These are phyloP conservation scores for Diacarnus erythraeanus DNA, from an alignment of 37 sponge, comb jelly and placozoan genomes.

Conservation along the genomic window DNA sequence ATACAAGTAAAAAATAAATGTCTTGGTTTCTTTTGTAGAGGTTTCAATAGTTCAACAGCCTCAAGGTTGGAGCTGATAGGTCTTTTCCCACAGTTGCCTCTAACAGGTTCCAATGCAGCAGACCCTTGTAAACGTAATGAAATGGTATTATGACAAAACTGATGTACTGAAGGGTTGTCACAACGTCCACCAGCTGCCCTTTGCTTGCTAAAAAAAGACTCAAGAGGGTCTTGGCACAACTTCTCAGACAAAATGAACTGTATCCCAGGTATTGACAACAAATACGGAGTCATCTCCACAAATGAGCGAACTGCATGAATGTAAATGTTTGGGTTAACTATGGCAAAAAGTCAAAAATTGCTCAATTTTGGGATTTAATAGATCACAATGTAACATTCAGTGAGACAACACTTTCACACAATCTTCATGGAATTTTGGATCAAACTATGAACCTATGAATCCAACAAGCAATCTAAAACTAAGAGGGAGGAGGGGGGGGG, in stretches of 20 bases:
- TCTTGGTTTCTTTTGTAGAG: slow-evolving; percentile 16
- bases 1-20: too few species aligned
- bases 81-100: slow-evolving; percentile 23
- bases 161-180: slow-evolving; percentile 36
- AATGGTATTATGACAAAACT: slow-evolving; percentile 32
- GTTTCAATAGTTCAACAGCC: neutral
- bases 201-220: slow-evolving; percentile 52
- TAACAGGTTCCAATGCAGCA: slow-evolving; percentile 30
- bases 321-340: neutral
- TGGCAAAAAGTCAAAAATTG: too few species aligned
- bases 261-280: slow-evolving; percentile 20
- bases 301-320: slow-evolving; percentile 24
- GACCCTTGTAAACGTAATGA: slow-evolving; percentile 36
- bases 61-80: neutral
- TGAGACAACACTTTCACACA: too few species aligned
- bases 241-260: slow-evolving; percentile 23
- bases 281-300: slow-evolving; percentile 13
- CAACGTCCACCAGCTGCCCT: slow-evolving; percentile 19
- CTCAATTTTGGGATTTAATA: too few species aligned
- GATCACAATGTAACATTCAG: too few species aligned
- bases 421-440: too few species aligned
- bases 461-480: neutral
- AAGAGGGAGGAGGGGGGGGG: neutral
- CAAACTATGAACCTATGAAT: too few species aligned
- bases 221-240: slow-evolving; percentile 34